Base-by-base conservation (phyloP, 1,140 invertebrate genomes). In the Gonioctena quinquepunctata region DNA sequence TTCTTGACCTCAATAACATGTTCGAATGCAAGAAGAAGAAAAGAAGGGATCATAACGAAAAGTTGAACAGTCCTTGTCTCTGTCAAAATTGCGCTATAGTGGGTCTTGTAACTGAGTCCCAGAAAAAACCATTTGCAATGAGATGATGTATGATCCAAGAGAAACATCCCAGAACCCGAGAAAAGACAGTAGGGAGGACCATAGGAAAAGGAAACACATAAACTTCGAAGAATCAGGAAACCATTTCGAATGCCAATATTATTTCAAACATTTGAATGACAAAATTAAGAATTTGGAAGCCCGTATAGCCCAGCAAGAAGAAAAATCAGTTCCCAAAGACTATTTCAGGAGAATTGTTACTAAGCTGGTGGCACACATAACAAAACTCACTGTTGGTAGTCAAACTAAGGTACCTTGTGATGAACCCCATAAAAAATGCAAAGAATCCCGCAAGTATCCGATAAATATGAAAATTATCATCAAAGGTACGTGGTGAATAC, bases 271-370 rank as follows among this genome's bases (percentile, higher is more conserved):
- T 19, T 70, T 79, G 3, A 69, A 59, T 1, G 49, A 68, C 5
- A 68, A 73, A 42, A 74, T 79, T 3, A 68, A 54, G 13, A 19
- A 72, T 6, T 56, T 79, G 23, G 77, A 79, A 65, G 67, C 69
- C 48, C 42, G 76, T 26, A 11, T 79, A 11, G 60, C 66, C 16
- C 27, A 63, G 6, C 77, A 79, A 28, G 77, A 79, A 59, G 68
- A 77, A 67, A 59, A 59, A 63, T 64, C 76, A 6, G 77, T 79
- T 13, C 72, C 77, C 0, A 79, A 76, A 59, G 76, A 77, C 28
- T 79, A 79, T 64, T 79, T 79, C 62, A 76, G 71, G 26, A 74
- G 71, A 61, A 77, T 77, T 22, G 73, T 79, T 18, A 76, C 74
- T 0, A 79, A 79, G 63, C 48, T 79, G 16, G 76, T 77, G 11